Percentiles rank a stretch among this genome's conserved stretches.
phyloP scores from a whole-genome alignment of 2,888 invertebrate species.

The Sepioteuthis lessoniana region DNA sequence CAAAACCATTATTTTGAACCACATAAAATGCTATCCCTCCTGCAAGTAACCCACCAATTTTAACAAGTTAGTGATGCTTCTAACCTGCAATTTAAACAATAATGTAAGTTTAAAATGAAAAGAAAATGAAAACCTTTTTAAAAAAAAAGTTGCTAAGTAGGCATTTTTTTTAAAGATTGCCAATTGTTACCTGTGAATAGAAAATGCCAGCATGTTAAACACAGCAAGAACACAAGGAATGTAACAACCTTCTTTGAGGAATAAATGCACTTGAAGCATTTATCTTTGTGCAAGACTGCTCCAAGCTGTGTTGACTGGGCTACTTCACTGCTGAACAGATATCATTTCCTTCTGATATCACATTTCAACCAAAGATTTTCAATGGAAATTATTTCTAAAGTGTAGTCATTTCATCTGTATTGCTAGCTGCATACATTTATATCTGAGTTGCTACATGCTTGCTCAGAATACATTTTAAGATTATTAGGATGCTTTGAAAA shows the following conservation, averaged over 20 bases:
- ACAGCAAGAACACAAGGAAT: not conserved
- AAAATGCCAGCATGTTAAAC: not conserved
- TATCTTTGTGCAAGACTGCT: not conserved
- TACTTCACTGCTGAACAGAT: conserved; percentile 15
- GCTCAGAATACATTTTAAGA: not conserved
- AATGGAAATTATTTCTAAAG: not conserved
- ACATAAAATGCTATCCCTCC: too few species aligned
- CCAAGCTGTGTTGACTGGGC: not conserved
- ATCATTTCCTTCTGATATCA: not conserved
- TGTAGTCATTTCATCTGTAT: not conserved
- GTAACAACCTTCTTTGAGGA: not conserved
- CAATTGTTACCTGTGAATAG: not conserved
- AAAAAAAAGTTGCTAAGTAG: too few species aligned
- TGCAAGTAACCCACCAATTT: too few species aligned
- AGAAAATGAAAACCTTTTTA: not conserved
- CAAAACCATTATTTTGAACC: too few species aligned
- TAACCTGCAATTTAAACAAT: too few species aligned
- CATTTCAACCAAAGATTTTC: not conserved
- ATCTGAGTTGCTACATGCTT: not conserved
- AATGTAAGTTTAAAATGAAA: not conserved
- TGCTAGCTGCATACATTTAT: not conserved
- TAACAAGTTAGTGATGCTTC: too few species aligned
- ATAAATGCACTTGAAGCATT: conserved; percentile 8
- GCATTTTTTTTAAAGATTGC: not conserved
- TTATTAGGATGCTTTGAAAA: not conserved